These are phyloP conservation scores for Metacarcinus magister DNA, from an alignment of 2,888 invertebrate genomes.

Conservation along the genomic window DNA sequence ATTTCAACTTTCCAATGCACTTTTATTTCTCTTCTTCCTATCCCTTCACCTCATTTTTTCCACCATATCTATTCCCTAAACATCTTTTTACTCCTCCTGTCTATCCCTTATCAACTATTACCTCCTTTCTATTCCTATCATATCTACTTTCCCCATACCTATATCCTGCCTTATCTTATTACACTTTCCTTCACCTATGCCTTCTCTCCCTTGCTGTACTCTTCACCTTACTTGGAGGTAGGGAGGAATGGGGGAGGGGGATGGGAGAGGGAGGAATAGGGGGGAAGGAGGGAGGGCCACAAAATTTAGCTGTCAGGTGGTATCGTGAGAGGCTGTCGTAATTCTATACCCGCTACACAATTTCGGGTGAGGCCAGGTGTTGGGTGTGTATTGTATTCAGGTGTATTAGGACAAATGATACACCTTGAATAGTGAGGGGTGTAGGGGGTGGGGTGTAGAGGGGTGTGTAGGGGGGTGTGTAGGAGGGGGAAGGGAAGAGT, in stretches of 20 bases:
- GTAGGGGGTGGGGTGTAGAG: background rate
- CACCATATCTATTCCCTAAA: background rate
- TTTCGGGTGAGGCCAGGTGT: background rate
- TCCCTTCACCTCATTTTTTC: background rate
- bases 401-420: conserved; percentile 22
- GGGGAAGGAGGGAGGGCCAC: background rate
- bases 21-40: background rate
- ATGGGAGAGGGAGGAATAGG: background rate
- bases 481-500: background rate
- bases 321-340: background rate
- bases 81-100: background rate
- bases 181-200: too few species aligned
- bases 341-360: conserved; percentile 29
- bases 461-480: background rate
- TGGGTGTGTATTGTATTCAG: conserved; percentile 5
- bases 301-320: background rate
- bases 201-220: background rate
- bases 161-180: background rate
- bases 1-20: background rate
- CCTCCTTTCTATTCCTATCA: background rate
- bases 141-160: background rate
- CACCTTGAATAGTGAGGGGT: background rate
- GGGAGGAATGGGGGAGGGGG: too few species aligned
- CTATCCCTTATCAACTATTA: background rate
- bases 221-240: background rate